Conservation (phyloP, 2,113 vertebrate species). For the Gavialis gangeticus region DNA sequence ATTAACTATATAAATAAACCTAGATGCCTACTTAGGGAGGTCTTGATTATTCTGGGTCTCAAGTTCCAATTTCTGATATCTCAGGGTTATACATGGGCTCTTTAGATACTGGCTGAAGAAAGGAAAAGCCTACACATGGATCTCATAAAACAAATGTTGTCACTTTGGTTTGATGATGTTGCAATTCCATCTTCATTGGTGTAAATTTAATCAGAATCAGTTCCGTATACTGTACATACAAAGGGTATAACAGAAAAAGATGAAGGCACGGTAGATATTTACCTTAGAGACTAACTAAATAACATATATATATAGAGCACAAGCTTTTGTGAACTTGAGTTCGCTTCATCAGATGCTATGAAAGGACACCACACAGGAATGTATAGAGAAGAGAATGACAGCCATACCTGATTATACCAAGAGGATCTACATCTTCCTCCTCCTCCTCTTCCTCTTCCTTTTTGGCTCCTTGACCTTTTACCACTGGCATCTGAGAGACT, state of each 20-base stretch:
- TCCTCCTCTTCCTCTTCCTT: conserved; percentile 74
- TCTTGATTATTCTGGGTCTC: background rate
- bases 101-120: background rate
- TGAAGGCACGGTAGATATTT: too few species aligned
- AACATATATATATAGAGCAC: too few species aligned
- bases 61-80: background rate
- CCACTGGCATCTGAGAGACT: background rate
- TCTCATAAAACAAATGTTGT: background rate
- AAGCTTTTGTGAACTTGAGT: too few species aligned
- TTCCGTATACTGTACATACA: background rate
- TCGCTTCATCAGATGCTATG: too few species aligned
- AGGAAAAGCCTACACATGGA: background rate
- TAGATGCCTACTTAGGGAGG: background rate
- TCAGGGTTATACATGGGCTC: background rate
- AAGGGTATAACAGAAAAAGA: background rate
- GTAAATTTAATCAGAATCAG: background rate
- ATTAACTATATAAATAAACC: background rate
- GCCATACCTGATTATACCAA: conserved; percentile 85
- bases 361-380: too few species aligned
- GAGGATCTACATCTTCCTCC: conserved; percentile 83
- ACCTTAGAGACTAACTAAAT: too few species aligned
- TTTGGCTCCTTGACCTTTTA: background rate
- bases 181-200: background rate
- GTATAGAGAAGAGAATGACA: background rate
- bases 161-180: background rate